Conservation (phyloP, 2,797 vertebrate species). For the Spondyliosoma cantharus region DNA sequence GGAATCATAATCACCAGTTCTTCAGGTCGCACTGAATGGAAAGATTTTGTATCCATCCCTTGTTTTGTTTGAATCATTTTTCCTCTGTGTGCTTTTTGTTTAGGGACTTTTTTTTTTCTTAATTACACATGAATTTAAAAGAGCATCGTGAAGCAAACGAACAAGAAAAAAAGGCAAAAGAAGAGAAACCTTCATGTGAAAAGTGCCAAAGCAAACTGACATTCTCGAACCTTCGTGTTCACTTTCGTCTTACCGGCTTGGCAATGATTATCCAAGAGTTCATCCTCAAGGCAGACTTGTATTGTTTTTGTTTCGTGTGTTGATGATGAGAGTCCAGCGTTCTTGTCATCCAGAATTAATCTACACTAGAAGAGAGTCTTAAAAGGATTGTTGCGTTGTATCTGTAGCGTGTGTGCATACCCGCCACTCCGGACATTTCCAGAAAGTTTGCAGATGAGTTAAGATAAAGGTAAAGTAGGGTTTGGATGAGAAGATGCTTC, state of each 20-base stretch:
- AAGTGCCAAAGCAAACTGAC: conserved; percentile 72
- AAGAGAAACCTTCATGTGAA: conserved; percentile 63
- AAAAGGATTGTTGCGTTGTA: conserved; percentile 77
- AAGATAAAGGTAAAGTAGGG: conserved; percentile 14
- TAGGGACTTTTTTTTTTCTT: conserved; percentile 26
- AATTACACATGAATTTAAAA: conserved; percentile 42
- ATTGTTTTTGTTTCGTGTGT: conserved; percentile 34
- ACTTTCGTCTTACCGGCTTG: conserved; percentile 46
- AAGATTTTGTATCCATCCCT: conserved; percentile 43
- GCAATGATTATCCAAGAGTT: conserved; percentile 63
- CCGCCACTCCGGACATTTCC: conserved; percentile 46
- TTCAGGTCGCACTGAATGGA: conserved; percentile 31
- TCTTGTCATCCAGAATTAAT: conserved; percentile 33
- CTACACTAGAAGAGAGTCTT: conserved; percentile 61
- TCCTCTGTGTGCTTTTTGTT: conserved; percentile 72
- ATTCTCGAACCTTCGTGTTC: conserved; percentile 58
- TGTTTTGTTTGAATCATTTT: conserved; percentile 30
- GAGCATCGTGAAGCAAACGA: conserved; percentile 49
- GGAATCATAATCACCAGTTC: conserved; percentile 43
- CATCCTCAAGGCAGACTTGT: conserved; percentile 62
- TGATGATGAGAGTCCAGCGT: conserved; percentile 51
- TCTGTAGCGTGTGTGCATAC: conserved; percentile 48
- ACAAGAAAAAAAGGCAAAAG: conserved; percentile 62
- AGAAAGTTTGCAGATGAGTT: conserved; percentile 18
- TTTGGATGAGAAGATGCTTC: conserved; percentile 16